These are phyloP conservation scores for Panagrolaimus sp. DNA, from an alignment of 1,140 invertebrate genomes.

Conservation along the genomic window DNA sequence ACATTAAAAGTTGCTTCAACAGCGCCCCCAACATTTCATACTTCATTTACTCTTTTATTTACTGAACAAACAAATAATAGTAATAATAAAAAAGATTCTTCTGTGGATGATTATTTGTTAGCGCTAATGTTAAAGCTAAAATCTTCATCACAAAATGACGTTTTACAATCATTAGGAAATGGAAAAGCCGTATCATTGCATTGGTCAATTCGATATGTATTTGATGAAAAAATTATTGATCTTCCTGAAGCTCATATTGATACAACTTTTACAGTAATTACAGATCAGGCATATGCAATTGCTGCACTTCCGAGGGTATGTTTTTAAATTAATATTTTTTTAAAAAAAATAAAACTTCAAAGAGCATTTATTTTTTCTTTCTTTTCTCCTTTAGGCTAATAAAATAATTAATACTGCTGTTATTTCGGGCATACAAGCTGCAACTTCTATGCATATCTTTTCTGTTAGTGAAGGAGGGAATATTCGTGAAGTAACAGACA, in stretches of 20 bases:
- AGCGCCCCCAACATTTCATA: neutral
- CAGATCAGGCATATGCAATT: constrained; percentile 15
- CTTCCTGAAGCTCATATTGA: neutral
- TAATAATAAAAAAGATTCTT: too few species aligned
- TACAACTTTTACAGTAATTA: neutral
- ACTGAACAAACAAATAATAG: neutral
- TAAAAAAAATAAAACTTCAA: constrained; percentile 19
- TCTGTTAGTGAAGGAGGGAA: constrained; percentile 86
- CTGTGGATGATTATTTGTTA: constrained; percentile 15
- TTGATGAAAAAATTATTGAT: constrained; percentile 5
- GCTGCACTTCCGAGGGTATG: constrained; percentile 7
- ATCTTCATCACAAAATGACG: constrained; percentile 1
- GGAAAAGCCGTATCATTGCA: neutral
- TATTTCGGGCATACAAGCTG: constrained; percentile 82
- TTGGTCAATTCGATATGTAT: constrained; percentile 4
- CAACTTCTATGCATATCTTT: constrained; percentile 87
- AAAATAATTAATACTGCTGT: constrained; percentile 91
- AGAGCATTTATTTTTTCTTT: neutral
- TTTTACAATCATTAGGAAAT: neutral
- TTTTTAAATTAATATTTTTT: too few species aligned
- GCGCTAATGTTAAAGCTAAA: constrained; percentile 14
- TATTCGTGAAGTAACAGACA: constrained; percentile 86
- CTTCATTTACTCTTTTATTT: constrained; percentile 14
- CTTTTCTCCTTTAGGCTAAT: constrained; percentile 70
- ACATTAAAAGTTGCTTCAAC: constrained; percentile 17